Evolutionary conservation across 2,888 invertebrate species (phyloP).

Genomic region (Xiphydria camelus): DNA sequence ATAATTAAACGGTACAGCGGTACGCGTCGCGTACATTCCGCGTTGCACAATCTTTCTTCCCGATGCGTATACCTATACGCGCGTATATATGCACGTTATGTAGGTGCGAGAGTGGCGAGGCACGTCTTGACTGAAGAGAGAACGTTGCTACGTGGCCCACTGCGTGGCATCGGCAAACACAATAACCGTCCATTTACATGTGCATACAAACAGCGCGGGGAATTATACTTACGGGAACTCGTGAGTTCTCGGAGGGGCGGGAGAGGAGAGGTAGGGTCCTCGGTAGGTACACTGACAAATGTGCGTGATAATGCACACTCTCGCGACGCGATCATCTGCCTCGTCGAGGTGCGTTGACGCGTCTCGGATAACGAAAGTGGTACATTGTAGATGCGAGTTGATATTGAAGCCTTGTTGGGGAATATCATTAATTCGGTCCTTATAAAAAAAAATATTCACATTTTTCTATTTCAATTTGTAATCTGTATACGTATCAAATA

Average conservation of each 20-base stretch:
- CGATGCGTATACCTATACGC: constrained; percentile 12
- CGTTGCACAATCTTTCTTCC: constrained; percentile 12
- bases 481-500: too few relatives aligned
- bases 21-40: constrained; percentile 7
- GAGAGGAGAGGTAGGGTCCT: constrained; percentile 2
- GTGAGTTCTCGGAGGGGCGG: constrained; percentile 20
- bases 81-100: constrained; percentile 22
- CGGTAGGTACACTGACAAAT: constrained; percentile 2
- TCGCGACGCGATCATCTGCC: constrained; percentile 12
- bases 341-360: too few relatives aligned
- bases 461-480: too few relatives aligned
- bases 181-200: constrained; percentile 48
- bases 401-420: too few relatives aligned
- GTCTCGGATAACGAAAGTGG: too few relatives aligned
- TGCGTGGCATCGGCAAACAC: constrained; percentile 42
- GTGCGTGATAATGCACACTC: too few relatives aligned
- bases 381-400: too few relatives aligned
- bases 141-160: constrained; percentile 18
- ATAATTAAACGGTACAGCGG: too few relatives aligned
- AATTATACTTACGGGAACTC: constrained; percentile 42
- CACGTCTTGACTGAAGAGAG: constrained; percentile 17
- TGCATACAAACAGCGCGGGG: constrained; percentile 43
- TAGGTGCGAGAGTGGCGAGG: too few relatives aligned
- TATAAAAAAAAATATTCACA: too few relatives aligned
- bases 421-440: too few relatives aligned